Percentiles rank a stretch among this genome's conserved stretches.
Evolutionary conservation across 2,888 invertebrate species (phyloP).

Genomic region (Podabrus alpinus): DNA sequence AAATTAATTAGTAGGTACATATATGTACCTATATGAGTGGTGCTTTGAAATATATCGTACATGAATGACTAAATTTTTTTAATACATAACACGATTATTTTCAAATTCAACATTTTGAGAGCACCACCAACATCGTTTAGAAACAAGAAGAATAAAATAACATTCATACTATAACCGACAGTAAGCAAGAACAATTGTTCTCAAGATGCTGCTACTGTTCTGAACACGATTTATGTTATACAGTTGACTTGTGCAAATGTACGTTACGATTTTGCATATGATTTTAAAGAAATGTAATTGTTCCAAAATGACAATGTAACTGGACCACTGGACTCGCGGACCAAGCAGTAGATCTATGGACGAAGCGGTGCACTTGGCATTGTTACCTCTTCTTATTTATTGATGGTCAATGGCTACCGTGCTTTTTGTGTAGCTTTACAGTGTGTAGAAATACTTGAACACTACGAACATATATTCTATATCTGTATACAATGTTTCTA

Average conservation of each 20-base stretch:
- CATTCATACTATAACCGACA: slow-evolving; percentile 53
- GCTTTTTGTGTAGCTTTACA: slow-evolving; percentile 45
- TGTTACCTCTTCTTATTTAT: slow-evolving; percentile 55
- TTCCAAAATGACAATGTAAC: slow-evolving; percentile 32
- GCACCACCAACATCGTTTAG: slow-evolving; percentile 43
- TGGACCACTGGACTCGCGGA: slow-evolving; percentile 44
- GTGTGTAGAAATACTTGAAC: slow-evolving; percentile 42
- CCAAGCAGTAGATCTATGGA: slow-evolving; percentile 49
- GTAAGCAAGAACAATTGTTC: slow-evolving; percentile 56
- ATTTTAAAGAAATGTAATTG: slow-evolving; percentile 40
- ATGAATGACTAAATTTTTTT: background rate
- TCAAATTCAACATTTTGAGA: slow-evolving; percentile 36
- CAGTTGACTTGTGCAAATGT: slow-evolving; percentile 45
- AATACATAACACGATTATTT: background rate
- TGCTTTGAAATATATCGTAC: background rate
- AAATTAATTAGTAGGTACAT: background rate
- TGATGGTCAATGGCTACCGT: slow-evolving; percentile 55
- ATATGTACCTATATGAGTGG: background rate
- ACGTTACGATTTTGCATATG: slow-evolving; percentile 37
- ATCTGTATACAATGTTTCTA: slow-evolving; percentile 30
- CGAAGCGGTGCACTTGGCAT: slow-evolving; percentile 52
- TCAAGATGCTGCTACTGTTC: slow-evolving; percentile 56
- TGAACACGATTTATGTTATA: slow-evolving; percentile 52
- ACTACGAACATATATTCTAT: slow-evolving; percentile 38
- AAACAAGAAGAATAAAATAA: slow-evolving; percentile 45